These are phyloP conservation scores for Dipodomys spectabilis DNA, from an alignment of 2,113 vertebrate genomes.

Conservation along the genomic window DNA sequence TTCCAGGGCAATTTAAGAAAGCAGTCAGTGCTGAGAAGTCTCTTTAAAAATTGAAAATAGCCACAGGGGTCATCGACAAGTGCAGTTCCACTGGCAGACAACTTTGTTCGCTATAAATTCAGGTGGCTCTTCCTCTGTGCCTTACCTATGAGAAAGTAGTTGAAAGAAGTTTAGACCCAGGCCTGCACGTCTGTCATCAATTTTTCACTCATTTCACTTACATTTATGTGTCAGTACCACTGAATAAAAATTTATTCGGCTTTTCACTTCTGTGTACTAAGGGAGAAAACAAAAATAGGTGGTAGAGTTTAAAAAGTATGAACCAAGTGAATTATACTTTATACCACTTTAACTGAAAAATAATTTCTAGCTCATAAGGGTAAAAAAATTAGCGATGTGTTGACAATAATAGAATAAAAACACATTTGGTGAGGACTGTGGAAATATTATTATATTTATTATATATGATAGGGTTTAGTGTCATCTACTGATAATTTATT, in stretches of 20 bases:
- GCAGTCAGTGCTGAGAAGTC: neutral
- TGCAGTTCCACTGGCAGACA: neutral
- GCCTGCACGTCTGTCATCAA: neutral
- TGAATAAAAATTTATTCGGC: neutral
- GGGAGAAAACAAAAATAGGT: neutral
- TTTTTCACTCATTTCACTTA: neutral
- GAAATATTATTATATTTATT: constrained; percentile 31
- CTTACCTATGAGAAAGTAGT: neutral
- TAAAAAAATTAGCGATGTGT: neutral
- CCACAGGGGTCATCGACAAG: neutral
- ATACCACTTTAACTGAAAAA: constrained; percentile 39
- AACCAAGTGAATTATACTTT: neutral
- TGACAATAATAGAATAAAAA: constrained; percentile 37
- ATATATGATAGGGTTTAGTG: neutral
- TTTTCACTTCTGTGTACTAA: neutral
- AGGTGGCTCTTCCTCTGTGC: neutral
- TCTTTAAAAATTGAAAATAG: neutral
- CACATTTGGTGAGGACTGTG: neutral
- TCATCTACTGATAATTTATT: neutral
- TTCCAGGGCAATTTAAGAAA: neutral
- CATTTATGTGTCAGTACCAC: neutral
- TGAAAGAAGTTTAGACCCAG: neutral
- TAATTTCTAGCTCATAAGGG: neutral
- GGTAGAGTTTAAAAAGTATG: neutral
- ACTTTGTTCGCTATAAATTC: neutral